Conservation (phyloP, 1,140 invertebrate genomes). For the Apis dorsata region DNA sequence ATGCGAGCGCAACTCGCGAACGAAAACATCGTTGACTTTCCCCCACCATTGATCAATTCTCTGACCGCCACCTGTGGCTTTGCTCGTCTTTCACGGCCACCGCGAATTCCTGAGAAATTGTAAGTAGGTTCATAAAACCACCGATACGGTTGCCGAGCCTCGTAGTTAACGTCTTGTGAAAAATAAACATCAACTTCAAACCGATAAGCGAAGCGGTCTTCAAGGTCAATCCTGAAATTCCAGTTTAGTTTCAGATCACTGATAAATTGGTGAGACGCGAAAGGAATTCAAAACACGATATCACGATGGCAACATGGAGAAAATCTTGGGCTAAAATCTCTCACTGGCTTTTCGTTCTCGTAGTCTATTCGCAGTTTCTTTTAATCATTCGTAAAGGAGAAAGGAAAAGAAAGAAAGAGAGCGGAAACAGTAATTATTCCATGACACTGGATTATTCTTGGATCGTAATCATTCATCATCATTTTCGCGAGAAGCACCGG, state of each 20-base stretch:
- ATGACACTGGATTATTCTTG: constrained; percentile 10
- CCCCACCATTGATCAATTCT: constrained; percentile 41
- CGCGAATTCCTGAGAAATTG: constrained; percentile 41
- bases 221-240: constrained; percentile 63
- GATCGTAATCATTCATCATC: too few species aligned
- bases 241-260: constrained; percentile 48
- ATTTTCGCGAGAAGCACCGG: constrained; percentile 5
- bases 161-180: constrained; percentile 52
- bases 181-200: constrained; percentile 56
- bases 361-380: background rate
- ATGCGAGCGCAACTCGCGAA: background rate
- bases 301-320: background rate
- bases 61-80: constrained; percentile 64
- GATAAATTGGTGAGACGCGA: constrained; percentile 10
- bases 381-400: background rate
- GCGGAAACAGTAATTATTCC: background rate
- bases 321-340: background rate
- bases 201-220: constrained; percentile 57
- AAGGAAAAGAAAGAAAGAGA: background rate
- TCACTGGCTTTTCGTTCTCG: background rate
- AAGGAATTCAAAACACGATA: background rate
- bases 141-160: background rate
- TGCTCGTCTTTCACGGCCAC: constrained; percentile 53
- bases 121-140: constrained; percentile 11
- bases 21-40: constrained; percentile 7